A percentile compares a stretch with the other conserved stretches of the same genome.
Conservation (phyloP, 2,888 invertebrate species). For the Mallateleia sp. region DNA sequence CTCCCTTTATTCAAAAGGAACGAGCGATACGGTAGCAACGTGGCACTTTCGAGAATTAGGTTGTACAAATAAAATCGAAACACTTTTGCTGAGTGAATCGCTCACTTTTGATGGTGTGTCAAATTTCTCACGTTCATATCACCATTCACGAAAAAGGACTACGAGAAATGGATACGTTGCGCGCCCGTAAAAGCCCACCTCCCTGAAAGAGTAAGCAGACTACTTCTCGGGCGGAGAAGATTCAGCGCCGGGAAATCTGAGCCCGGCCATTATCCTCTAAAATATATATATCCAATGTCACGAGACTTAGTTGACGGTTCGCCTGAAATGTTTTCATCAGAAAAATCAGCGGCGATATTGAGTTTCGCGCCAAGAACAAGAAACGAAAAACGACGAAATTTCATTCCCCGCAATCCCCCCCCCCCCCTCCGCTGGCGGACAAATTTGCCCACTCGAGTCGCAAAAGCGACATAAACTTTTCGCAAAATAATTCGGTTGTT, state of each 20-base stretch:
- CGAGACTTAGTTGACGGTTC: slow-evolving; percentile 40
- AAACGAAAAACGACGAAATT: not conserved
- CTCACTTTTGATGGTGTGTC: slow-evolving; percentile 66
- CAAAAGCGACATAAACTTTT: slow-evolving; percentile 15
- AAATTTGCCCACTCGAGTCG: not conserved
- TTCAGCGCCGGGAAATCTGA: slow-evolving; percentile 66
- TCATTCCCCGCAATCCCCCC: not conserved
- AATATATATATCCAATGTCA: slow-evolving; percentile 60
- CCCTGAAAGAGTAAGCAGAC: slow-evolving; percentile 67
- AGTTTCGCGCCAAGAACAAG: slow-evolving; percentile 29
- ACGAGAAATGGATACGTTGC: slow-evolving; percentile 67
- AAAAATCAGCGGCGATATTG: slow-evolving; percentile 51
- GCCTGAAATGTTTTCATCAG: slow-evolving; percentile 57
- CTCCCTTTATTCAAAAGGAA: too few relatives aligned
- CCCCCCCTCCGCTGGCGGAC: not conserved
- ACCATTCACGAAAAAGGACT: slow-evolving; percentile 60
- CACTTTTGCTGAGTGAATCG: slow-evolving; percentile 50
- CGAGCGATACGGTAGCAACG: not conserved
- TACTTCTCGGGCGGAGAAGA: slow-evolving; percentile 53
- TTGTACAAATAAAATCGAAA: slow-evolving; percentile 59
- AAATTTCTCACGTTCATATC: slow-evolving; percentile 73
- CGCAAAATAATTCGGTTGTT: slow-evolving; percentile 17
- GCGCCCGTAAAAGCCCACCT: slow-evolving; percentile 67
- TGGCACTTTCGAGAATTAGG: slow-evolving; percentile 53
- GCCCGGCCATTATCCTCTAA: slow-evolving; percentile 70